Evolutionary conservation across 2,113 vertebrate species (phyloP), one percentile per base, ranked within the genome.

Genomic region (Rhizomys pruinosus): DNA sequence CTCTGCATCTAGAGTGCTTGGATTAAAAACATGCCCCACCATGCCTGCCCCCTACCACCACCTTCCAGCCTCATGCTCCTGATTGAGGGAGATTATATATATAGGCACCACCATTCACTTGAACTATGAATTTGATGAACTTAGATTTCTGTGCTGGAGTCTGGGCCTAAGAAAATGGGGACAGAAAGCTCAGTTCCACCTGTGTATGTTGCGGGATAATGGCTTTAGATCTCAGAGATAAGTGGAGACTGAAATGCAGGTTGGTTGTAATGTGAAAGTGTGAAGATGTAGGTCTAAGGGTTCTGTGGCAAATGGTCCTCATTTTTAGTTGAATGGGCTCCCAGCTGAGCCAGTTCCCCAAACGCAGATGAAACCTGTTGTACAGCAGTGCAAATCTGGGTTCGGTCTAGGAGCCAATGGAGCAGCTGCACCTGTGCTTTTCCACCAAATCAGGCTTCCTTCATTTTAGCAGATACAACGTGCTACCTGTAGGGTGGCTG

Each of bases 231-330:
- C 29, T 59, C 7, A 57, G 3, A 44, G 64, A 39, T 44, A 66
- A 63, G 39, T 27, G 34, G 57, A 63, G 19, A 82, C 3, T 69
- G 15, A 27, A 10, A 5, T 74, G 32, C 23, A 29, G 39, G 22
- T 82, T 92, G 87, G 61, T 77, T 89, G 74, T 61, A 80, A 55
- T 87, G 61, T 92, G 55, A 44, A 42, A 59, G 32, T 85, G 37
- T 52, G 88, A 82, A 59, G 47, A 39, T 93, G 27, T 1, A 78
- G 61, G 7, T 76, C 66, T 47, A 52, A 85, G 52, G 11, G 16
- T 44, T 34, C 32, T 91, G 1, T 82, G 15, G 17, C 71, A 55
- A n/a, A 64, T 66, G 27, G 29, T 32, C 27, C 17, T 82, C 39
- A 44, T 64, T 82, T 81, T 32, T 19, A 42, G 16, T 82, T 37